Evolutionary conservation across 2,888 invertebrate genomes (phyloP).

Genomic region (Adineta ricciae): DNA sequence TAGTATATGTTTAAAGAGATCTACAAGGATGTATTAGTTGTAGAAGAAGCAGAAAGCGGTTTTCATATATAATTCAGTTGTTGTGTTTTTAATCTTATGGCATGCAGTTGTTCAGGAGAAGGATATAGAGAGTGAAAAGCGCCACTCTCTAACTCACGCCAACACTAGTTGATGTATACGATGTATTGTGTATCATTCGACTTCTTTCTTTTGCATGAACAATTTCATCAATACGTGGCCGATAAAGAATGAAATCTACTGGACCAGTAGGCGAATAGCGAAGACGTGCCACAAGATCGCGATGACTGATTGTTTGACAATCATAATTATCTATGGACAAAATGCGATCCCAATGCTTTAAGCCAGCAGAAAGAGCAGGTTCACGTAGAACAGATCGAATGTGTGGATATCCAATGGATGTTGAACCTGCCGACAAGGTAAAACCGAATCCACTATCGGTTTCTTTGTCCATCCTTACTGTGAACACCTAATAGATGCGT

Average conservation of each 20-base stretch:
- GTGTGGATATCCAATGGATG: conserved; percentile 10
- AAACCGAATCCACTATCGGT: conserved; percentile 10
- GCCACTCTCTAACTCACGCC: neutral
- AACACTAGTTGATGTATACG: neutral
- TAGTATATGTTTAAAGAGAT: neutral
- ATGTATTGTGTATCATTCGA: neutral
- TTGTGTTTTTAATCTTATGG: too few species aligned
- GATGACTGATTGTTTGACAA: conserved; percentile 6
- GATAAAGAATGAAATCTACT: neutral
- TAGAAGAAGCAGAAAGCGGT: neutral
- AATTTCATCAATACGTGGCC: conserved; percentile 10
- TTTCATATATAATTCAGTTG: neutral
- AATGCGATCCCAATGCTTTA: conserved; percentile 22
- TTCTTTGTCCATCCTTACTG: neutral
- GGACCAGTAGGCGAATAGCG: conserved; percentile 4
- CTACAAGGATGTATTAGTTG: neutral
- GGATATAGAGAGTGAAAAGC: neutral
- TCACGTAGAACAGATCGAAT: neutral
- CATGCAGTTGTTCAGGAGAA: too few species aligned
- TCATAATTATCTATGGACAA: neutral
- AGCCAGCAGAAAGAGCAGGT: conserved; percentile 8
- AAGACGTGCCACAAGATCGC: conserved; percentile 10
- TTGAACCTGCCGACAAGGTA: neutral
- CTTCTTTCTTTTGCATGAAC: neutral
- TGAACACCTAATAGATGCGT: neutral